Evolutionary conservation across 2,113 vertebrate species (phyloP).

Genomic region (Copsychus sechellarum): DNA sequence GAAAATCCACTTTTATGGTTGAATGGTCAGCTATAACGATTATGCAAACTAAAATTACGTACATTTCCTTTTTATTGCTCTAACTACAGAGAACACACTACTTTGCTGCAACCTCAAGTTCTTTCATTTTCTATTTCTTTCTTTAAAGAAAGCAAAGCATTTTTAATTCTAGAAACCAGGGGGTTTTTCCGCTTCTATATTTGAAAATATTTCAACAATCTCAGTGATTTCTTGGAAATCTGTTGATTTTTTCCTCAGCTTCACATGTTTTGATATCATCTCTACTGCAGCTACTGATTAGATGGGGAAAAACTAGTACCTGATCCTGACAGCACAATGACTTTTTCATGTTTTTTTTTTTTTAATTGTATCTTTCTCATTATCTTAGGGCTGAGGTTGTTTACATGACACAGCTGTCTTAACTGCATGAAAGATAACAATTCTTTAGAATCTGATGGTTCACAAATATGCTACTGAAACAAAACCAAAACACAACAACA

Average conservation of each 20-base stretch:
- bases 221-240: not conserved
- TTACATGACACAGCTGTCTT: not conserved
- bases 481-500: not conserved
- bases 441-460: not conserved
- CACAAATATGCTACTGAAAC: not conserved
- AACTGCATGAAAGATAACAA: not conserved
- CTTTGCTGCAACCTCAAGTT: not conserved
- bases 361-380: not conserved
- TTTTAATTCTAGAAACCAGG: not conserved
- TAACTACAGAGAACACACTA: not conserved
- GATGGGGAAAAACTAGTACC: fast-evolving
- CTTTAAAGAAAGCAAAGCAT: not conserved
- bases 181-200: fast-evolving
- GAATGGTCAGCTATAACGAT: slow-evolving; percentile 51
- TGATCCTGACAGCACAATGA: not conserved
- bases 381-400: not conserved
- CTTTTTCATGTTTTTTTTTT: not conserved
- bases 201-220: not conserved
- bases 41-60: slow-evolving; percentile 53
- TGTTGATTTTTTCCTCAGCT: not conserved
- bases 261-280: not conserved
- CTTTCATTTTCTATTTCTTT: not conserved
- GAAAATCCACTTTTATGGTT: slow-evolving; percentile 69
- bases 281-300: not conserved
- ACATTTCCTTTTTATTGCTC: slow-evolving; percentile 28